Evolutionary conservation across 2,113 vertebrate genomes (phyloP).

Genomic region (Aegotheles bennettii): DNA sequence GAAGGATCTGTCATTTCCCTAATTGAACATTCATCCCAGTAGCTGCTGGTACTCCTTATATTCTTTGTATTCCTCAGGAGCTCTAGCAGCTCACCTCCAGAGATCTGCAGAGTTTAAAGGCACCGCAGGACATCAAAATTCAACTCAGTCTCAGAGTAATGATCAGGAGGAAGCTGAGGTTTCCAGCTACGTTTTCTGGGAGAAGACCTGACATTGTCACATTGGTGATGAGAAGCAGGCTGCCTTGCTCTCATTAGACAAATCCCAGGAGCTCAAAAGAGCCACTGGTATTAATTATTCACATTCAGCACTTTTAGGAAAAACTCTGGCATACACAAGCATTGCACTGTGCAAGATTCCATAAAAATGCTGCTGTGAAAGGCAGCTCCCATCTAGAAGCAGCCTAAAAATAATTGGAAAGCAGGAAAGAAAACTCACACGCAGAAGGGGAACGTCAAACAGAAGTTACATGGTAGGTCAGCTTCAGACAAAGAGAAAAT

Average conservation of each 20-base stretch:
- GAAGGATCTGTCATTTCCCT: not conserved
- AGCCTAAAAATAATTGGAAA: not conserved
- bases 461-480: fast-evolving
- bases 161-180: not conserved
- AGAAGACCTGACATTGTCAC: not conserved
- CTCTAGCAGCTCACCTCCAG: not conserved
- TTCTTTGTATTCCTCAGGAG: not conserved
- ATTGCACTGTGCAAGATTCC: fast-evolving
- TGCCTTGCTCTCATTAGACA: not conserved
- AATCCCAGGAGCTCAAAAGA: not conserved
- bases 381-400: not conserved
- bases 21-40: not conserved
- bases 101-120: not conserved
- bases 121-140: not conserved
- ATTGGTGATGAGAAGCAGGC: not conserved
- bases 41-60: not conserved
- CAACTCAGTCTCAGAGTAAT: fast-evolving
- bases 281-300: not conserved
- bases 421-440: not conserved
- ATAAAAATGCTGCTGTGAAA: not conserved
- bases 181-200: not conserved
- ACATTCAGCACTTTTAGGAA: not conserved
- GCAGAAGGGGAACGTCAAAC: not conserved
- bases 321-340: not conserved
- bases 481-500: not conserved